These are phyloP conservation scores for Calyptommatus sinebrachiatus DNA, from an alignment of 2,113 vertebrate genomes.

Conservation along the genomic window DNA sequence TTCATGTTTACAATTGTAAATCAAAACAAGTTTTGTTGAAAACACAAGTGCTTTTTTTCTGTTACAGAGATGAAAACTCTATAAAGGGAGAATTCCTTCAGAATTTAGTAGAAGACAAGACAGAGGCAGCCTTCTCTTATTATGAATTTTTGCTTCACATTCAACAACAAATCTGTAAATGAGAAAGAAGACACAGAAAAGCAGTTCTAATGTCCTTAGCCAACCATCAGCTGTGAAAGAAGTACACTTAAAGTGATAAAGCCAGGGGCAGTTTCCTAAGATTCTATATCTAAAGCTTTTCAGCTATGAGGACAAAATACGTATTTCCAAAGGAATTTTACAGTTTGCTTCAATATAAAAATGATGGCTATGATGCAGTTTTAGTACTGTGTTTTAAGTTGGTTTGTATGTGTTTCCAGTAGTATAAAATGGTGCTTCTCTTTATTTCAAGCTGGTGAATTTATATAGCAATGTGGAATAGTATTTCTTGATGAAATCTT, in stretches of 20 bases:
- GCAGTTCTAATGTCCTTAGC: slow-evolving; percentile 18
- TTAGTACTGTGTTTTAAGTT: slow-evolving; percentile 56
- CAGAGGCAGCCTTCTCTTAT: slow-evolving; percentile 89
- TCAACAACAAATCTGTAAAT: slow-evolving; percentile 92
- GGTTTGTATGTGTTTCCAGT: slow-evolving; percentile 65
- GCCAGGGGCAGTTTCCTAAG: slow-evolving; percentile 21
- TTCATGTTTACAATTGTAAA: background rate
- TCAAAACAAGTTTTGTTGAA: background rate
- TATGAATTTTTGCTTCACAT: slow-evolving; percentile 92
- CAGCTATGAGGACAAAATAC: slow-evolving; percentile 38
- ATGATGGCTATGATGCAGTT: slow-evolving; percentile 44
- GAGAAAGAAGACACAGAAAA: slow-evolving; percentile 56
- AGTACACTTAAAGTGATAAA: slow-evolving; percentile 35
- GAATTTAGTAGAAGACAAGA: slow-evolving; percentile 90
- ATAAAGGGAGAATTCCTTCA: slow-evolving; percentile 87
- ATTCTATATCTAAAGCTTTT: slow-evolving; percentile 50
- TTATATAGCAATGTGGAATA: slow-evolving; percentile 67
- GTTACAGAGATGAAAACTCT: slow-evolving; percentile 85
- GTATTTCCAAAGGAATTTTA: slow-evolving; percentile 40
- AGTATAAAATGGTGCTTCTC: slow-evolving; percentile 61
- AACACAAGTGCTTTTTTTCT: slow-evolving; percentile 5
- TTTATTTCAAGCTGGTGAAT: slow-evolving; percentile 63
- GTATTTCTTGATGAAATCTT: slow-evolving; percentile 60
- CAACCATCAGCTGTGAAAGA: slow-evolving; percentile 42
- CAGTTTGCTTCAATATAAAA: slow-evolving; percentile 55